Base-by-base conservation (phyloP, 2,797 vertebrate species). In the Mallotus villosus region DNA sequence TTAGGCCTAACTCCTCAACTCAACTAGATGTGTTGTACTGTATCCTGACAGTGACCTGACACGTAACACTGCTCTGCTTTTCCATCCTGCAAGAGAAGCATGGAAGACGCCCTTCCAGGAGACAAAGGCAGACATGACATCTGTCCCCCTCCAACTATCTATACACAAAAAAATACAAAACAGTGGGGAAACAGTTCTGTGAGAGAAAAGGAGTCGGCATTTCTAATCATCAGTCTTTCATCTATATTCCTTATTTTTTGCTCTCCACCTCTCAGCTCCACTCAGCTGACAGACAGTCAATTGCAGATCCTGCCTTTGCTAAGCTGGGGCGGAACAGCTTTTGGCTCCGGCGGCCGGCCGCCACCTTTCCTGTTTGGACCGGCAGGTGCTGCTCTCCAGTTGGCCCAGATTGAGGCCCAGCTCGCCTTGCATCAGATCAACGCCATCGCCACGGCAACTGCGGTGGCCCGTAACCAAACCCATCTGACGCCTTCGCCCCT, bases 341-440 rank as follows among this genome's bases (percentile, higher is more conserved):
- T 70, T 75, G 72, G 73, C 79, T 32, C 37, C 58, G 1, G 53
- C 29, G 77, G 71, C 78, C 86, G 84, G 81, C 76, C 75, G 63
- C 80, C 68, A 67, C 69, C 76, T 80, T 88, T 90, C 79, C 81
- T 70, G 78, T 84, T 84, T 77, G 87, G 86, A 88, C 78, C 86
- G 16, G 83, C 83, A 46, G 74, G 77, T 59, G 71, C 74, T 91
- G 92, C 93, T 91, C 94, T 96, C 63, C 90, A 91, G 88, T 89
- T 96, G 87, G 93, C 93, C 83, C 94, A 94, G 78, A 91, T 95
- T 89, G 89, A 88, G 70, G 84, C 76, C 25, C 94, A 88, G 71
- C 91, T 94, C 89, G 92, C 93, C 83, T 91, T 96, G 71, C 93
- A 87, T 81, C 94, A 86, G 66, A 91, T 92, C 84, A 87, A 92